phyloP scores from a whole-genome alignment of 2,113 vertebrate genomes.

The Vulpes vulpes region DNA sequence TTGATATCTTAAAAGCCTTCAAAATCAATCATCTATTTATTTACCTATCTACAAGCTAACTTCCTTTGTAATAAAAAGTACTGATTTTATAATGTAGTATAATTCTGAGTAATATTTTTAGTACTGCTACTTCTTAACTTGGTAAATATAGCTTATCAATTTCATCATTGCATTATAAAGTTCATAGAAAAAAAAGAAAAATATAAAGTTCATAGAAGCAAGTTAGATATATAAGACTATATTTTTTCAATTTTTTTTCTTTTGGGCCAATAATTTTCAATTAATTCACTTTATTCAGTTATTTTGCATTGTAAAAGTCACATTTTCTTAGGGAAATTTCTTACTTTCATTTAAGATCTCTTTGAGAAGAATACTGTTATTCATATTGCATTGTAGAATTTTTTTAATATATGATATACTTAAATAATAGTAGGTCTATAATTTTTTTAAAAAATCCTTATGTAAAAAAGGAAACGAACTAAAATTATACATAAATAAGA shows the following conservation, averaged over 20 bases:
- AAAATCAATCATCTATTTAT: neutral
- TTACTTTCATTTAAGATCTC: neutral
- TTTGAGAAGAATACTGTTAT: neutral
- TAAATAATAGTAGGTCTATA: neutral
- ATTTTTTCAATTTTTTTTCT: neutral
- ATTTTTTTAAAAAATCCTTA: neutral
- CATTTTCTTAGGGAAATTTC: neutral
- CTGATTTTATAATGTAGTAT: neutral
- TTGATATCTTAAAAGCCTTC: neutral
- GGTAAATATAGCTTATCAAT: neutral
- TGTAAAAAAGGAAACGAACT: neutral
- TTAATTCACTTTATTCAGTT: neutral
- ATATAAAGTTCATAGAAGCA: neutral
- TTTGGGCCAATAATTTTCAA: neutral
- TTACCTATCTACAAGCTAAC: neutral
- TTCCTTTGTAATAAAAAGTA: neutral
- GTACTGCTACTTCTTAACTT: neutral
- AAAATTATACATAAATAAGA: neutral
- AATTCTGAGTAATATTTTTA: neutral
- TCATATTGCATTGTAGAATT: neutral
- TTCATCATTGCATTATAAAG: neutral
- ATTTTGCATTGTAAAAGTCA: neutral
- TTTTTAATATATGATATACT: neutral
- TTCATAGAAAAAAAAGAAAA: neutral
- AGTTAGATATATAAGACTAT: neutral